Evolutionary conservation across 2,113 vertebrate species (phyloP).

Genomic region (Dipodomys spectabilis): DNA sequence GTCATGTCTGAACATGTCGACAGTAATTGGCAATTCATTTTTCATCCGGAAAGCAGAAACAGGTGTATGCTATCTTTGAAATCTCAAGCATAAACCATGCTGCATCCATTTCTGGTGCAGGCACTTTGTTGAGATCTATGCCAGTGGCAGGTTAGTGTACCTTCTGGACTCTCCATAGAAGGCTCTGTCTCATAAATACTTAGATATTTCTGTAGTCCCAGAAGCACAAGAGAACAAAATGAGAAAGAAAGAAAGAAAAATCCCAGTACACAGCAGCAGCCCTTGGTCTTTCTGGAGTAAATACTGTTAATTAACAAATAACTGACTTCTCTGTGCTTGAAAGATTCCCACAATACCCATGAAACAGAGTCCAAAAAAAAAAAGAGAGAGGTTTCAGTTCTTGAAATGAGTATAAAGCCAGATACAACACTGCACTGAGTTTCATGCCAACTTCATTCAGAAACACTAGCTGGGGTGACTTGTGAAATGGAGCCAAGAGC

Average conservation of each 20-base stretch:
- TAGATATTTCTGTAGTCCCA: conserved; percentile 71
- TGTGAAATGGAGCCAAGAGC: conserved; percentile 68
- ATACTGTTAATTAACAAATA: conserved; percentile 79
- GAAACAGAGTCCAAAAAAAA: conserved; percentile 77
- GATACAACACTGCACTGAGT: conserved; percentile 35
- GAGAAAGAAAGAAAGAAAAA: conserved; percentile 59
- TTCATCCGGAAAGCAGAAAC: conserved; percentile 72
- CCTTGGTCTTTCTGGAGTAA: conserved; percentile 74
- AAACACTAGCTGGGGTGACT: conserved; percentile 49
- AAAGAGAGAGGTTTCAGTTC: conserved; percentile 72
- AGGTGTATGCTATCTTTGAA: conserved; percentile 68
- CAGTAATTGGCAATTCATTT: conserved; percentile 74
- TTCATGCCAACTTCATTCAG: conserved; percentile 43
- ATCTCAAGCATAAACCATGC: neutral
- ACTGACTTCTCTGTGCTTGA: conserved; percentile 54
- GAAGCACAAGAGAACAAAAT: conserved; percentile 63
- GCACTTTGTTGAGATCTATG: conserved; percentile 36
- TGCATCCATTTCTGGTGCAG: conserved; percentile 18
- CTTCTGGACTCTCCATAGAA: conserved; percentile 61
- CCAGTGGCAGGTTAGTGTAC: conserved; percentile 36
- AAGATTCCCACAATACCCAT: conserved; percentile 76
- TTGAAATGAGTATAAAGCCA: conserved; percentile 69
- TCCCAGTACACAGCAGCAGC: neutral
- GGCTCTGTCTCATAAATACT: conserved; percentile 53
- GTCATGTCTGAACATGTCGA: conserved; percentile 63